These are phyloP conservation scores for Leptodactylus fallax DNA, from an alignment of 2,797 vertebrate genomes.

Conservation along the genomic window DNA sequence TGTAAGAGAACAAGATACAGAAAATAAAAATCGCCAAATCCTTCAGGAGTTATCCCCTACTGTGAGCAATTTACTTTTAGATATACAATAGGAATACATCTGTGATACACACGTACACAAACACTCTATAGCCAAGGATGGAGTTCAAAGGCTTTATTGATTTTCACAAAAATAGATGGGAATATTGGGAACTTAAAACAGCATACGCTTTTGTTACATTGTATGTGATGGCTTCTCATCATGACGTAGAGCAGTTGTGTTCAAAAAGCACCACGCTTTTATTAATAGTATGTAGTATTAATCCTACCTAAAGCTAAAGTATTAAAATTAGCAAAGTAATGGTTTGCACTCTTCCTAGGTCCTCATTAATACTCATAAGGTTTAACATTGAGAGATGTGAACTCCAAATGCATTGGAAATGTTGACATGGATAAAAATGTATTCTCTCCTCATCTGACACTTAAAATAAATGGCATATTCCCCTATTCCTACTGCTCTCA, in stretches of 20 bases:
- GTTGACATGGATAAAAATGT: constrained; percentile 32
- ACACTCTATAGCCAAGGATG: not conserved
- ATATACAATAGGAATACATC: not conserved
- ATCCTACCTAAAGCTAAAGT: not conserved
- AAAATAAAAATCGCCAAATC: not conserved
- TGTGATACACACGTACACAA: not conserved
- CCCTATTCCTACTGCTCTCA: constrained; percentile 27
- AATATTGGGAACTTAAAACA: not conserved
- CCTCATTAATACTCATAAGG: constrained; percentile 11
- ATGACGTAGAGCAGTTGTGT: not conserved
- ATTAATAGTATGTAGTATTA: not conserved
- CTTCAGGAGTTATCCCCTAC: not conserved
- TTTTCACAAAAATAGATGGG: not conserved
- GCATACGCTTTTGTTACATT: not conserved
- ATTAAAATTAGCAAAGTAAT: constrained; percentile 9
- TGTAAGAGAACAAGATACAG: not conserved
- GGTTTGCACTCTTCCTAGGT: not conserved
- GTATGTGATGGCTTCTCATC: not conserved
- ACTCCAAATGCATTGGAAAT: constrained; percentile 33
- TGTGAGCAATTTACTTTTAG: constrained; percentile 23
- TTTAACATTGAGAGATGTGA: constrained; percentile 25
- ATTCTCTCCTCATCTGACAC: constrained; percentile 13
- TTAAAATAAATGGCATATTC: constrained; percentile 43
- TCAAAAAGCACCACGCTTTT: too few relatives aligned
- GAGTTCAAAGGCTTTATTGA: not conserved